Evolutionary conservation across 2,888 invertebrate genomes (phyloP).

Genomic region (Habroteleia sp.): DNA sequence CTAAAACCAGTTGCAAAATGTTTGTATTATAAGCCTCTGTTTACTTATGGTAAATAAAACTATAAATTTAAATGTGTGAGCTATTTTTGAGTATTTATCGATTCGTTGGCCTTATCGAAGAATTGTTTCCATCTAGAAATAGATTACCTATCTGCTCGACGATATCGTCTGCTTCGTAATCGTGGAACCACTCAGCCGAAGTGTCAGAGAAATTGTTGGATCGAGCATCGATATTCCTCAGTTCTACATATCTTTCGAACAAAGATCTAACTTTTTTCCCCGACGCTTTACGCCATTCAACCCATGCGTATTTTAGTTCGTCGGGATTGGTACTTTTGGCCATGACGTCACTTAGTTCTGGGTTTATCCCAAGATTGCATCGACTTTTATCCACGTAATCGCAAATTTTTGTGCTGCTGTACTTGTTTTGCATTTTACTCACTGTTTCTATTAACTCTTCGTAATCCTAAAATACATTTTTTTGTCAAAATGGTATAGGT

Average conservation of each 20-base stretch:
- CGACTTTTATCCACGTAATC: constrained; percentile 83
- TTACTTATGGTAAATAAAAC: too few species aligned
- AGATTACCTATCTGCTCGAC: constrained; percentile 79
- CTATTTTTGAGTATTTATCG: too few species aligned
- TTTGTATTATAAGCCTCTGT: too few species aligned
- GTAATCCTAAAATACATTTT: too few species aligned
- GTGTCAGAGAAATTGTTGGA: constrained; percentile 78
- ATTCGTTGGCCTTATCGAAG: too few species aligned
- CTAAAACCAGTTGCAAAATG: too few species aligned
- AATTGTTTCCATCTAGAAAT: too few species aligned
- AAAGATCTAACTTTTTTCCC: constrained; percentile 84
- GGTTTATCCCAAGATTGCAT: constrained; percentile 88
- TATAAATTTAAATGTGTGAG: too few species aligned
- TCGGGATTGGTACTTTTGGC: constrained; percentile 88
- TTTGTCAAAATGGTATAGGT: too few species aligned
- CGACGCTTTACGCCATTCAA: constrained; percentile 88
- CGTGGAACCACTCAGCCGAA: constrained; percentile 79
- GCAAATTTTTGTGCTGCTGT: constrained; percentile 90
- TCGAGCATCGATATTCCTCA: constrained; percentile 78
- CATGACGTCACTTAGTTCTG: constrained; percentile 87
- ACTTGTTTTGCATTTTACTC: constrained; percentile 89
- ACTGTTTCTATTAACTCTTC: too few species aligned
- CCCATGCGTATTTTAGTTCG: constrained; percentile 89
- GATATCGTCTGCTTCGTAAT: constrained; percentile 81
- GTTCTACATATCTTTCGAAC: constrained; percentile 75